Conservation (phyloP, 2,888 invertebrate species). For the Andrena dorsata region DNA sequence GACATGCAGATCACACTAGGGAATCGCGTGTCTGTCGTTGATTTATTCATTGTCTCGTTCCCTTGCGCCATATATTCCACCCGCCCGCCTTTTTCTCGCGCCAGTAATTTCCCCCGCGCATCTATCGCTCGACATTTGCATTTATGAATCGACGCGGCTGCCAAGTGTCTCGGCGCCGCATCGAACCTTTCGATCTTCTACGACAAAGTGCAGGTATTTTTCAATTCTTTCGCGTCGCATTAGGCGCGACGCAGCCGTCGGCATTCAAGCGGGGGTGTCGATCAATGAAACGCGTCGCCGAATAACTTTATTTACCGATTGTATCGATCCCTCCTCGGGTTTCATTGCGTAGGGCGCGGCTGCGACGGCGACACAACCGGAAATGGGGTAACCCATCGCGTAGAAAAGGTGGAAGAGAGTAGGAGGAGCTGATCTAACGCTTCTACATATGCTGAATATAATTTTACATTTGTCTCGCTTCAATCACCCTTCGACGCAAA, state of each 20-base stretch:
- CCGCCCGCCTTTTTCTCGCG: neutral
- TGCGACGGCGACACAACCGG: neutral
- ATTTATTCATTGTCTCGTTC: constrained; percentile 38
- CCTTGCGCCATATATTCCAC: neutral
- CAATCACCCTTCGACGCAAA: too few species aligned
- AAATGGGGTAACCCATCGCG: neutral
- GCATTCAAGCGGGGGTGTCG: neutral
- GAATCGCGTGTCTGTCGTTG: constrained; percentile 13
- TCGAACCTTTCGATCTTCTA: neutral
- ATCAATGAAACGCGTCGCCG: constrained; percentile 9
- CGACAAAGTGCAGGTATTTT: neutral
- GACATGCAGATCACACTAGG: constrained; percentile 28
- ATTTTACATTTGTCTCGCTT: too few species aligned
- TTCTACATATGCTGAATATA: too few species aligned
- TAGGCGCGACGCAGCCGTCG: neutral
- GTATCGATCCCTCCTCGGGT: neutral
- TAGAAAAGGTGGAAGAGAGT: neutral
- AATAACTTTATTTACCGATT: neutral
- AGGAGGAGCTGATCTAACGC: too few species aligned
- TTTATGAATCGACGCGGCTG: constrained; percentile 2
- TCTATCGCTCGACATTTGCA: constrained; percentile 17
- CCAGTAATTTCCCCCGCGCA: neutral
- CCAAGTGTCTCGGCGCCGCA: neutral
- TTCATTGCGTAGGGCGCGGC: constrained; percentile 4
- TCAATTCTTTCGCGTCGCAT: neutral